Base-by-base conservation (phyloP, 1,140 invertebrate species). In the Cepaea nemoralis region DNA sequence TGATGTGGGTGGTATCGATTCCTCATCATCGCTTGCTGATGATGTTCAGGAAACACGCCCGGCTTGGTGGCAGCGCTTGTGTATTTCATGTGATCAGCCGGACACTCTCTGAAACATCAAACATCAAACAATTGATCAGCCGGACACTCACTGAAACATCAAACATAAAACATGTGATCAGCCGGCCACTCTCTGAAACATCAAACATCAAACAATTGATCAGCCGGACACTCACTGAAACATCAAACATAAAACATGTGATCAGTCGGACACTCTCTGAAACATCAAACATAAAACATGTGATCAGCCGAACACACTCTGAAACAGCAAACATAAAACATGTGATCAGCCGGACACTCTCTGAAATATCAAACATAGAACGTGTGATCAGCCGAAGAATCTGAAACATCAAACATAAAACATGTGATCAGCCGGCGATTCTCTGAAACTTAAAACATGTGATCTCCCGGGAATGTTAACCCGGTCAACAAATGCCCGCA, bases 41-140 rank as follows among this genome's bases (percentile, higher is more conserved):
- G 69, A 27, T 6, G 40, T 1, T 37, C 33, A n/a, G 67, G 55
- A 33, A 24, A 0, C 42, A n/a, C 31, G 55, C 48, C 40, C 35
- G 67, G 16, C 31, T 50, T 69, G 39, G 35, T 59, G 40, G 69
- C 2, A 74, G 33, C 0, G 42, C 42, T 76, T 3, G 55, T 69
- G 35, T 76, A 76, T 77, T 75, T 76, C 75, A 77, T 82, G 33
- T 66, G 74, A 0, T 37, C 39, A 42, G 59, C 12, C 22, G 19
- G 35, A 3, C 50, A 71, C 24, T 67, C 63, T 14, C 77, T 69
- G n/a, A 6, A 37, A 22, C 22, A 48, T 3, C 48, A 45, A 74
- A 48, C 12, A 74, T 3, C 24, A 35, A n/a, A 24, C 50, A 35
- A 75, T 16, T 22, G 22, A 45, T 27, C 73, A 50, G 27, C 2